A percentile compares a stretch with the other conserved stretches of the same genome.
Conservation (phyloP, 2,113 vertebrate species). For the Dasyurus viverrinus region DNA sequence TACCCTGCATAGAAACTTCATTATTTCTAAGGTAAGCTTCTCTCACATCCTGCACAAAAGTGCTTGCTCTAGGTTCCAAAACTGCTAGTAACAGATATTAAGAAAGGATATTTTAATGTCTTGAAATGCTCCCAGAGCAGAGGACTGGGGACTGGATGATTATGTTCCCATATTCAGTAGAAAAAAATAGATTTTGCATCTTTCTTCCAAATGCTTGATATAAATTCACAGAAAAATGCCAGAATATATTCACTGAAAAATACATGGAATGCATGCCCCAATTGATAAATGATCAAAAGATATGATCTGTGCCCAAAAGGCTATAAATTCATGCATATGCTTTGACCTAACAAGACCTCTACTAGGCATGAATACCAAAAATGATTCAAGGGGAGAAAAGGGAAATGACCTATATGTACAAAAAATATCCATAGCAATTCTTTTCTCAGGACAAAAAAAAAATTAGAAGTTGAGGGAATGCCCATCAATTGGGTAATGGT, state of each 20-base stretch:
- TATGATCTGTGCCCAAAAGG: no score
- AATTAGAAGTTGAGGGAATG: no score
- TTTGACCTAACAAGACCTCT: no score
- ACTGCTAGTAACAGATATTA: background rate
- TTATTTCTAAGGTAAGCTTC: background rate
- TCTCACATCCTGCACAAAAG: background rate
- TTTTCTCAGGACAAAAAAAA: no score
- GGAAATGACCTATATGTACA: no score
- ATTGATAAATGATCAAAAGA: no score
- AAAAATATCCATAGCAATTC: no score
- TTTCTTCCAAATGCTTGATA: background rate
- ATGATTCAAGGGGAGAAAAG: no score
- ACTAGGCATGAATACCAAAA: no score
- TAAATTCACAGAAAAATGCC: background rate
- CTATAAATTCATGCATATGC: no score
- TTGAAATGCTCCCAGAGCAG: background rate
- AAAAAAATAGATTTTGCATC: background rate
- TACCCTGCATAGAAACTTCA: background rate
- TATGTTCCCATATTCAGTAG: background rate
- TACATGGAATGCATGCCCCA: background rate
- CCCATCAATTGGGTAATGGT: no score
- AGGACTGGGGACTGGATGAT: background rate
- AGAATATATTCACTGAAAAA: background rate
- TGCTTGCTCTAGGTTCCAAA: background rate
- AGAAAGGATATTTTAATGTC: background rate